phyloP scores from a whole-genome alignment of 2,797 vertebrate genomes.

The Myotis myotis region DNA sequence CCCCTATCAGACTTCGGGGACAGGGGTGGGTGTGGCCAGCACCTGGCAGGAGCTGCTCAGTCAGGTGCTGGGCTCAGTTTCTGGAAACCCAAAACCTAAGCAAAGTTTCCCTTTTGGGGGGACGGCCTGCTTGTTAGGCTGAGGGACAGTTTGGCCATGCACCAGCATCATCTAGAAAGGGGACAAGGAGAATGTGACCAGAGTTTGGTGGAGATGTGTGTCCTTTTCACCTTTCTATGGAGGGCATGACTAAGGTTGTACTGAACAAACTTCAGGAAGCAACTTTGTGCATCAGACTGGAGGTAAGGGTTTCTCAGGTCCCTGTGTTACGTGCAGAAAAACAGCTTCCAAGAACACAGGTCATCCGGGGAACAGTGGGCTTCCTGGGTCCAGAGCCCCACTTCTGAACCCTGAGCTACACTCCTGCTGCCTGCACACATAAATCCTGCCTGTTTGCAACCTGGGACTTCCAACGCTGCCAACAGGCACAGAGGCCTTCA shows the following conservation, averaged over 20 bases:
- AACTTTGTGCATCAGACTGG: fast-evolving
- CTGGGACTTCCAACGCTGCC: not conserved
- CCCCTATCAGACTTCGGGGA: not conserved
- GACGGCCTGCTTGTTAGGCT: not conserved
- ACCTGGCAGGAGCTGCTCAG: not conserved
- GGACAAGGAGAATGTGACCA: fast-evolving
- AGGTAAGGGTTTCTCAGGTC: not conserved
- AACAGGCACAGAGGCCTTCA: no score
- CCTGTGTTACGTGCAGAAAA: fast-evolving
- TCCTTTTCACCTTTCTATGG: not conserved
- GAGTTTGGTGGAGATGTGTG: fast-evolving
- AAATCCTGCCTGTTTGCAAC: not conserved
- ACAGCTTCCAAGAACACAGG: not conserved
- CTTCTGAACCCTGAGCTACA: not conserved
- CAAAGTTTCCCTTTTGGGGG: not conserved
- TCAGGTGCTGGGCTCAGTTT: not conserved
- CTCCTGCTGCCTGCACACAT: fast-evolving
- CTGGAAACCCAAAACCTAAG: slow-evolving; percentile 41
- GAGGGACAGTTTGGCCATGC: not conserved
- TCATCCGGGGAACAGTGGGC: not conserved
- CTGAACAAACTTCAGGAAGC: fast-evolving
- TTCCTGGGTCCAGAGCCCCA: not conserved
- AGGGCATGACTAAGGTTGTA: fast-evolving
- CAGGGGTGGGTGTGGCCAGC: not conserved
- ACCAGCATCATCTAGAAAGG: fast-evolving